Evolutionary conservation across 2,797 vertebrate genomes (phyloP).

Genomic region (Paedocypris micromegethes): DNA sequence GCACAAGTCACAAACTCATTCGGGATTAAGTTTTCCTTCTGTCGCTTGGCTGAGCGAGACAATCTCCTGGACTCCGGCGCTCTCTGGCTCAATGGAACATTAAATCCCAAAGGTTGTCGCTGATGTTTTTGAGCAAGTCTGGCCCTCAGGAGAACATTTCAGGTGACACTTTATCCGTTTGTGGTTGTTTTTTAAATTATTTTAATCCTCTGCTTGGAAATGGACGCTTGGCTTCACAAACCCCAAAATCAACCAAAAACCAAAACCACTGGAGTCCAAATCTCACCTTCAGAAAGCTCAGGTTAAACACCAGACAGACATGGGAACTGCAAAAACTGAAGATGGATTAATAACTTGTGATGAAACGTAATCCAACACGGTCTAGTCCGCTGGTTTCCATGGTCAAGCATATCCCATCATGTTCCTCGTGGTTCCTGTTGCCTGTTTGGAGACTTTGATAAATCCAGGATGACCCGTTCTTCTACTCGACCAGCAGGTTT

Average conservation of each 20-base stretch:
- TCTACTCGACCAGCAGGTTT: background rate
- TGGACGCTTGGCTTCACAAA: background rate
- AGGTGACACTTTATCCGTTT: constrained; percentile 1
- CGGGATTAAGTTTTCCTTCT: constrained; percentile 30
- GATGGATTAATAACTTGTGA: too few species aligned
- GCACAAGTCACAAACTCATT: constrained; percentile 41
- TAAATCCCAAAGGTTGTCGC: constrained; percentile 30
- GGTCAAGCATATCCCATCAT: too few species aligned
- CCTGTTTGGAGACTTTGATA: too few species aligned
- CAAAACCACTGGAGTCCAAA: too few species aligned
- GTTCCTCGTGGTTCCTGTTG: too few species aligned
- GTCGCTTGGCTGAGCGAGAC: background rate
- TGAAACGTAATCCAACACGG: too few species aligned
- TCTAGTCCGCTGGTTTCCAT: too few species aligned
- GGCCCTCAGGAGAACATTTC: constrained; percentile 24
- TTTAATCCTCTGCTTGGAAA: background rate
- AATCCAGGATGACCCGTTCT: background rate
- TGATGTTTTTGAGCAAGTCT: constrained; percentile 14
- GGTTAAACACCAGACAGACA: too few species aligned
- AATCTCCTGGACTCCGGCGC: constrained; percentile 18
- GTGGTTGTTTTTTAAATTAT: background rate
- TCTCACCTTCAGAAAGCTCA: too few species aligned
- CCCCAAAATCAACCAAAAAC: too few species aligned
- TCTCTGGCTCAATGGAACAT: constrained; percentile 12
- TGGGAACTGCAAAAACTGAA: too few species aligned